Evolutionary conservation across 2,797 vertebrate species (phyloP).

Genomic region (Lacerta agilis): DNA sequence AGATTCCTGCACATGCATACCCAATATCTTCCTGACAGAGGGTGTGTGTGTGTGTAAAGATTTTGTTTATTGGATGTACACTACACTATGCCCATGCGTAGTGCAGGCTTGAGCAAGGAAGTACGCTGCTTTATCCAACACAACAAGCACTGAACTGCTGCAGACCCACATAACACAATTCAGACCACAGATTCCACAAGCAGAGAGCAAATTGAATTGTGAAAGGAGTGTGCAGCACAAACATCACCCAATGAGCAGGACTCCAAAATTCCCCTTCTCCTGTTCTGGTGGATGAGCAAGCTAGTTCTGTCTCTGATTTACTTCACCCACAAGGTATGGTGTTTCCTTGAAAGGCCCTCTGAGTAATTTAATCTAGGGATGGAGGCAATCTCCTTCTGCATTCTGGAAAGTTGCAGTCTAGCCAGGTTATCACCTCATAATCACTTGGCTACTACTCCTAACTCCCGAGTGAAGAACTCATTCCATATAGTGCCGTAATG

Average conservation of each 20-base stretch:
- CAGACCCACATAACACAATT: neutral
- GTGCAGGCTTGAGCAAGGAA: neutral
- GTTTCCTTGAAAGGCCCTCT: neutral
- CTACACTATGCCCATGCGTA: neutral
- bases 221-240: neutral
- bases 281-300: neutral
- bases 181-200: neutral
- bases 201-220: neutral
- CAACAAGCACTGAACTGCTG: neutral
- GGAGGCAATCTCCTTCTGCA: slow-evolving; percentile 10
- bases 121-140: neutral
- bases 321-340: neutral
- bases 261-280: neutral
- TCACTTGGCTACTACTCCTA: neutral
- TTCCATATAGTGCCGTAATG: slow-evolving; percentile 37
- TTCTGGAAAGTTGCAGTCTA: slow-evolving; percentile 25
- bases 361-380: slow-evolving; percentile 10
- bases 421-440: neutral
- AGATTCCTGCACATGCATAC: neutral
- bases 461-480: neutral
- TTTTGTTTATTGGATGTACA: neutral
- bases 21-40: neutral
- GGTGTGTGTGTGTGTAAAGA: neutral
- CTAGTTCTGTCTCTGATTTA: neutral
- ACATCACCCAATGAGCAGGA: neutral